Evolutionary conservation across 2,113 vertebrate species (phyloP).

Genomic region (Bufo bufo): DNA sequence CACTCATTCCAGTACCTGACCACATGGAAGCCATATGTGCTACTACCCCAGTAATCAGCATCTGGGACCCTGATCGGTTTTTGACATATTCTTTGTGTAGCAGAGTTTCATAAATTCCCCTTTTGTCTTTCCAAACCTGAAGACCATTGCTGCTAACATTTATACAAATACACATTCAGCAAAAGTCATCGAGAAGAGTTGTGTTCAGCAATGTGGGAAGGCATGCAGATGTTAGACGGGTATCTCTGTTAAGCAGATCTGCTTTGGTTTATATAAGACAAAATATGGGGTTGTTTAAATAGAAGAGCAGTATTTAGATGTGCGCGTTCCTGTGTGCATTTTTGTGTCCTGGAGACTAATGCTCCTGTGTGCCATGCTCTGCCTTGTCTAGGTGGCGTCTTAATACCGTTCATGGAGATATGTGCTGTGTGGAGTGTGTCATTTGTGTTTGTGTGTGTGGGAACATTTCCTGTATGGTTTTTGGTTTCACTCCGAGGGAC

Average conservation of each 20-base stretch:
- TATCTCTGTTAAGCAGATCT: background rate
- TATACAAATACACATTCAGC: background rate
- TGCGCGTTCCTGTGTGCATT: background rate
- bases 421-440: background rate
- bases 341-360: background rate
- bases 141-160: background rate
- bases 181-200: background rate
- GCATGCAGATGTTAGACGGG: background rate
- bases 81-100: background rate
- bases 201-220: background rate
- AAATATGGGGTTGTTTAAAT: conserved; percentile 25
- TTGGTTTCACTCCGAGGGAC: conserved; percentile 37
- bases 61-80: background rate
- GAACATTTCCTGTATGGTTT: conserved; percentile 47
- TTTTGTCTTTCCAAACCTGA: background rate
- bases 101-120: background rate
- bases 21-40: background rate
- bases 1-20: background rate
- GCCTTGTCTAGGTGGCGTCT: background rate
- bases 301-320: conserved; percentile 4
- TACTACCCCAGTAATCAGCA: background rate
- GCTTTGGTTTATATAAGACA: background rate
- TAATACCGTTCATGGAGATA: background rate
- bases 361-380: background rate
- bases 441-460: conserved; percentile 17